These are phyloP conservation scores for Mactra quadrangularis DNA, from an alignment of 1,140 invertebrate species.

Conservation along the genomic window DNA sequence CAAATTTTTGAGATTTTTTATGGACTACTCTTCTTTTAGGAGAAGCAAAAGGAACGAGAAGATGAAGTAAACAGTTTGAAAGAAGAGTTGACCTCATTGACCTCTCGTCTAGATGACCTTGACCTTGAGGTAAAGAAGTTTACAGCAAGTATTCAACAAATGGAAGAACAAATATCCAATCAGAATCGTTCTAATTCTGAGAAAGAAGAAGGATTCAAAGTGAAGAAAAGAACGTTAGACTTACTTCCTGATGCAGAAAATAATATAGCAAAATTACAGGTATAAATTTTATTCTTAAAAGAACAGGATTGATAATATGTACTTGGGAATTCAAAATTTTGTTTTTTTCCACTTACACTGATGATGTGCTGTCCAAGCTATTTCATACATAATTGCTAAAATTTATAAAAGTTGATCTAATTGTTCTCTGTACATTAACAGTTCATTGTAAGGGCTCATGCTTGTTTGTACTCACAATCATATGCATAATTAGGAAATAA, in stretches of 20 bases:
- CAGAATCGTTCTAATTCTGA: constrained; percentile 71
- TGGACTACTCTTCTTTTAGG: constrained; percentile 76
- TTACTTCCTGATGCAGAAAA: constrained; percentile 87
- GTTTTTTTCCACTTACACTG: too few relatives aligned
- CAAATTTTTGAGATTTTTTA: too few relatives aligned
- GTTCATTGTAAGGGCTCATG: too few relatives aligned
- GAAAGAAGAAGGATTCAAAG: constrained; percentile 80
- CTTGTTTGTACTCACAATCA: too few relatives aligned
- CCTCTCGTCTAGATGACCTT: constrained; percentile 73
- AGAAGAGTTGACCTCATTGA: constrained; percentile 76
- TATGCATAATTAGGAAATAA: too few relatives aligned
- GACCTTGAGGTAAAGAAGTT: constrained; percentile 79
- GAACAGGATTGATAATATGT: too few relatives aligned
- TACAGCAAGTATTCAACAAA: constrained; percentile 77
- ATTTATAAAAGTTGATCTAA: too few relatives aligned
- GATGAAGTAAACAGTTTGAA: constrained; percentile 79
- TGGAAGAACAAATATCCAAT: constrained; percentile 76
- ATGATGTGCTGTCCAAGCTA: too few relatives aligned
- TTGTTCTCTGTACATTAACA: too few relatives aligned
- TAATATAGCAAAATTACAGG: constrained; percentile 87
- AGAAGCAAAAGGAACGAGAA: constrained; percentile 80
- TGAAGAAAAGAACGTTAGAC: constrained; percentile 87
- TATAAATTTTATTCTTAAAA: constrained; percentile 57
- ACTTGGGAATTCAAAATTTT: too few relatives aligned
- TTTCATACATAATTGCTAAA: too few relatives aligned